Base-by-base conservation (phyloP, 1,140 invertebrate species). In the Aphelinus certus region DNA sequence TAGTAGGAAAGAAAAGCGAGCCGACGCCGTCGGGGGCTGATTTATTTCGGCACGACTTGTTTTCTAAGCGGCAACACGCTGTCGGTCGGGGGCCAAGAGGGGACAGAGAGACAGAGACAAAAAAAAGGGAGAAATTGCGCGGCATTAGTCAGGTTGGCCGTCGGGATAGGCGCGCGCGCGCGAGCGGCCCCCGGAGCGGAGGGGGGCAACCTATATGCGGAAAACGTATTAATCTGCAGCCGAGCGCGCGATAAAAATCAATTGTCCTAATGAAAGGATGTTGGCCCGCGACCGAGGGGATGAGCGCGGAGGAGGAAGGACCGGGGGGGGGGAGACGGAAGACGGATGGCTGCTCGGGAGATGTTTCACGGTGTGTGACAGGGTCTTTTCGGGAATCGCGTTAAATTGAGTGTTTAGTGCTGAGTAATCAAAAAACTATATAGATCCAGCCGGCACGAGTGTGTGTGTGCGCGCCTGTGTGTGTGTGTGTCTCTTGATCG, bases 221-320 rank as follows among this genome's bases (percentile, higher is more conserved):
- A 71, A 75, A 76, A 76, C 75, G 69, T 76, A 76, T 76, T 76
- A 76, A 76, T 76, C 75, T 76, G 70, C 68, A 67, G 56, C 68
- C 63, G 67, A 48, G 58, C 68, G 48, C 45, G 69, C 69, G 71
- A 76, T 76, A 72, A 72, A 26, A 76, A 76, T 76, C 75, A 76
- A 76, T 76, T 68, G 63, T 70, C 63, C 65, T 76, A 76, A 76
- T 76, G 69, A 49, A 51, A 47, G 68, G 64, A 72, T 63, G 3
- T 26, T 26, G 26, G 26, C 26, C 26, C 26, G 26, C 26, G 26
- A 26, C 26, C 26, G 26, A 26, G 26, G 26, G 26, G 26, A 26
- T 26, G 26, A 26, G 26, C 26, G 26, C 26, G 26, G 26, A 26
- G 2, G 55, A 47, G 10, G 1, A 7, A 0, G 3, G 6, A 43